Evolutionary conservation across 1,140 invertebrate species (phyloP), one percentile per base, ranked within the genome.

Genomic region (Chrysoperla carnea): DNA sequence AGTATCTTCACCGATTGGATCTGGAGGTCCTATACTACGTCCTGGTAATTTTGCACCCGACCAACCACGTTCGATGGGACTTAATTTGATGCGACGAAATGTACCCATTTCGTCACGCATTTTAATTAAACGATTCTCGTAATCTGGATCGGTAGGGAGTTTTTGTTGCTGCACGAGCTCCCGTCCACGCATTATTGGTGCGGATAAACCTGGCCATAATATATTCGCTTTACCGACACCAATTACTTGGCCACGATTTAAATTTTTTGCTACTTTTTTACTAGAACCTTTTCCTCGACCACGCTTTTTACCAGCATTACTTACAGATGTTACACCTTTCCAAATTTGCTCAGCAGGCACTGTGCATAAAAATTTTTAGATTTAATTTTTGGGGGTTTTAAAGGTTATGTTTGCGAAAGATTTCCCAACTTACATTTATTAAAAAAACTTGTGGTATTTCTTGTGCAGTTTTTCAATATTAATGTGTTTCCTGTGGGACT

Each of bases 281-380:
- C 81, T 76, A 23, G 72, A 62, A 41, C 80, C 80, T 64, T 76
- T 90, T n/a, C 77, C 90, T 68, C 95, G 76, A 44, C 95, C 95
- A 67, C 92, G 76, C 58, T 91, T 92, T 52, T 70, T 80, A 46
- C 95, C 94, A 49, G 91, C 84, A 76, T 93, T 95, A 74, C 92
- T 96, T 1, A 99, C 91, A 53, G 81, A 83, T 4, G 81, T 87
- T 1, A 94, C 82, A 35, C 89, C 85, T 60, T 92, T 91, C 94
- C 95, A 99, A 51, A 99, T 62, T 38, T 80, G 64, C 13, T 84
- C 73, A 13, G 82, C 87, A 43, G 81, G 68, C 38, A 80, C 84
- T 89, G 49, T 36, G 65, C 56, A 50, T 42, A 40, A 45, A 42
- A 14, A 40, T 29, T 45, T 36, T 27, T 4, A 37, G 39, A 33